Evolutionary conservation across 2,113 vertebrate genomes (phyloP).

Genomic region (Ophiodon elongatus): DNA sequence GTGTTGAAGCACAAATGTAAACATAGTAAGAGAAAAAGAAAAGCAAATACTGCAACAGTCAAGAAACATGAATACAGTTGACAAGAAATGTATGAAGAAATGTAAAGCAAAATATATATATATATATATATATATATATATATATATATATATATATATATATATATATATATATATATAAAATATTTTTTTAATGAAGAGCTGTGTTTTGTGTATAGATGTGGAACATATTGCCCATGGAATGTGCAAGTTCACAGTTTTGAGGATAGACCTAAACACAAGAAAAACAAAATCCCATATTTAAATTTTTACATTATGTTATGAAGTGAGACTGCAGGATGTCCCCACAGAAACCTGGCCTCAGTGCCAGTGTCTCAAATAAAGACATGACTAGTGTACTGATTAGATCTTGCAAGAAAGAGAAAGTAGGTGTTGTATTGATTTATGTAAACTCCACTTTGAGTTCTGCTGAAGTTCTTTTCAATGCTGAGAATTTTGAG

Average conservation of each 20-base stretch:
- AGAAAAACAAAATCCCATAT: too few relatives aligned
- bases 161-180: too few relatives aligned
- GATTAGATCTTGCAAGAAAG: neutral
- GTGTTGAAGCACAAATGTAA: neutral
- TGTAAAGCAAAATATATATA: neutral
- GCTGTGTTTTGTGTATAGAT: neutral
- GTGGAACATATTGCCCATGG: neutral
- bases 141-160: too few relatives aligned
- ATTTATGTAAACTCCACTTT: neutral
- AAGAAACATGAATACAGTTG: neutral
- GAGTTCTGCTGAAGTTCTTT: neutral
- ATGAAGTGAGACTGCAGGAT: neutral
- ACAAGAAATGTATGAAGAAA: neutral
- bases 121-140: too few relatives aligned
- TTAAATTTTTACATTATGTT: neutral
- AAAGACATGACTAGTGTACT: neutral
- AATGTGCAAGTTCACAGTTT: neutral
- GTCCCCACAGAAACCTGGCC: conserved; percentile 4
- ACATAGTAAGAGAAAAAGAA: neutral
- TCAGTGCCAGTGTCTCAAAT: neutral
- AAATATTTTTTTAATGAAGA: neutral
- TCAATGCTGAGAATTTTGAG: conserved; percentile 10
- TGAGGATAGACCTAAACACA: neutral
- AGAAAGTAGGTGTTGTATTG: neutral
- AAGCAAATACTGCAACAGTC: neutral